Percentiles rank a stretch among this genome's conserved stretches.
These are phyloP conservation scores for Prunella strophiata DNA, from an alignment of 2,797 vertebrate species.

Conservation along the genomic window DNA sequence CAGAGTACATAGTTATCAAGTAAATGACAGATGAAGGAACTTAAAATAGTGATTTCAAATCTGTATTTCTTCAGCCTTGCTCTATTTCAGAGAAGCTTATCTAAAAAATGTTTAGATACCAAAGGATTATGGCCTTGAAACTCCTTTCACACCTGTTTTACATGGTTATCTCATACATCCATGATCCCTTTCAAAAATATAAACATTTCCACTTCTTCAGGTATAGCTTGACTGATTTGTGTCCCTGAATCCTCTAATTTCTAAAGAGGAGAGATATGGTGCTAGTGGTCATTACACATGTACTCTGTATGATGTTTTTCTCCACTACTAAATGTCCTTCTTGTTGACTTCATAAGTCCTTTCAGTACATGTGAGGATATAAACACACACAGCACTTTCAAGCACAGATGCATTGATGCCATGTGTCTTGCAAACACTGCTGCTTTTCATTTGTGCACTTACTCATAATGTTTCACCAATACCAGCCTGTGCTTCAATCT, in stretches of 20 bases:
- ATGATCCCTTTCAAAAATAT: not conserved
- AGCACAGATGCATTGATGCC: rapidly evolving
- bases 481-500: not conserved
- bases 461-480: not conserved
- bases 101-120: not conserved
- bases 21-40: slow-evolving; percentile 44
- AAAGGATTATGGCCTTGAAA: not conserved
- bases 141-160: not conserved
- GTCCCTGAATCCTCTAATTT: not conserved
- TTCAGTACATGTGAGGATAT: not conserved
- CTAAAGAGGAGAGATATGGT: not conserved
- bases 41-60: slow-evolving; percentile 52
- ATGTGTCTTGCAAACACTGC: not conserved
- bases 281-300: not conserved
- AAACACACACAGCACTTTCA: not conserved
- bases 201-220: not conserved
- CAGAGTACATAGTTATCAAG: slow-evolving; percentile 13
- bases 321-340: not conserved
- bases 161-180: not conserved
- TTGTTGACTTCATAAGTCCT: not conserved
- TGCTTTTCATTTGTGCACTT: not conserved
- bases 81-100: slow-evolving; percentile 22
- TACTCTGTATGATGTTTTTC: not conserved
- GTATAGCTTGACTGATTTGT: not conserved
- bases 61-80: slow-evolving; percentile 18